phyloP scores from a whole-genome alignment of 2,888 invertebrate genomes.

The Trypoxylon attenuatum region DNA sequence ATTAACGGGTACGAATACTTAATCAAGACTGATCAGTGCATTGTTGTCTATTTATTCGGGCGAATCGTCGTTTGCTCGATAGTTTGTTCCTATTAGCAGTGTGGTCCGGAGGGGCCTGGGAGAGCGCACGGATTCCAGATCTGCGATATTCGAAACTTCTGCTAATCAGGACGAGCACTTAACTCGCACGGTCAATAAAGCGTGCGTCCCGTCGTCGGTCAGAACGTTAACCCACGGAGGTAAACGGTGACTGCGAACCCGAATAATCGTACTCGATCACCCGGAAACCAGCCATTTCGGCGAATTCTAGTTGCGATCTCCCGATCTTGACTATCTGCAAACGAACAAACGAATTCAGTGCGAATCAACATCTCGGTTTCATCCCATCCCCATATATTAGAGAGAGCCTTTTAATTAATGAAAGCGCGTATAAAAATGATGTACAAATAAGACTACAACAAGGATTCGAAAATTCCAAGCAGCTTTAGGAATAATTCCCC shows the following conservation, averaged over 20 bases:
- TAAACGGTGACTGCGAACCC: slow-evolving; percentile 36
- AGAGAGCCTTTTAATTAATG: no score
- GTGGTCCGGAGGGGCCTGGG: slow-evolving; percentile 4
- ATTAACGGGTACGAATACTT: slow-evolving; percentile 9
- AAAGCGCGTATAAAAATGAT: no score
- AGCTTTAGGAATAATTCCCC: neutral
- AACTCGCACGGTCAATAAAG: slow-evolving; percentile 55
- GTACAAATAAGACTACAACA: no score
- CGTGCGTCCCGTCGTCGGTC: slow-evolving; percentile 21
- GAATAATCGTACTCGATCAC: slow-evolving; percentile 47
- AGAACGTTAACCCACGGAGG: slow-evolving; percentile 46
- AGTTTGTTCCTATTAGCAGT: slow-evolving; percentile 29
- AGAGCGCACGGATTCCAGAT: slow-evolving; percentile 39
- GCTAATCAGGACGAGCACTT: slow-evolving; percentile 55
- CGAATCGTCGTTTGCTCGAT: slow-evolving; percentile 7
- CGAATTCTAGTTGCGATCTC: slow-evolving; percentile 36
- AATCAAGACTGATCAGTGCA: slow-evolving; percentile 41
- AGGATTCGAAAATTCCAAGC: no score
- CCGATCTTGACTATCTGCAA: no score
- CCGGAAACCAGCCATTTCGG: slow-evolving; percentile 35
- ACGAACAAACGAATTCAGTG: no score
- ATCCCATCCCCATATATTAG: no score
- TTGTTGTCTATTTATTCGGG: slow-evolving; percentile 46
- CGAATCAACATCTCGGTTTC: no score
- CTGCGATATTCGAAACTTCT: slow-evolving; percentile 57